Base-by-base conservation (phyloP, 2,797 vertebrate genomes). In the Cheirogaleus major region DNA sequence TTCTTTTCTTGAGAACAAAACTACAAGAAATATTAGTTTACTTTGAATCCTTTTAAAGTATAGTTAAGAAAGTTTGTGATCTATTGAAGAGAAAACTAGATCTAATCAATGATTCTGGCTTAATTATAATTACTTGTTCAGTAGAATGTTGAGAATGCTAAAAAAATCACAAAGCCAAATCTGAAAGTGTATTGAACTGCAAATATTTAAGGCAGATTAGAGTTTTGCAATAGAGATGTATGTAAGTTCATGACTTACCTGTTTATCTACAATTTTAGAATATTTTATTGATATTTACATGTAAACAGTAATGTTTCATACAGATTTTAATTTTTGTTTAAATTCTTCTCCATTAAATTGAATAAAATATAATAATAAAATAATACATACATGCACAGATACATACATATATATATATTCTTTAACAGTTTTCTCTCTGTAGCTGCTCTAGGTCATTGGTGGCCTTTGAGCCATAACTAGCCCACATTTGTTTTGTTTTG, bases 81-180 rank as follows among this genome's bases (percentile, higher is more conserved):
- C 43, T 72, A 2, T 43, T n/a, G 6, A 92, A 92, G 82, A 96
- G 12, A 89, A 91, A 96, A 85, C 52, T 89, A 63, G 45, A 30
- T 65, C 4, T n/a, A 50, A 38, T 70, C 38, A n/a, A 35, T 76
- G 5, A 72, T 81, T 14, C 18, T 59, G 41, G 3, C 27, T 81
- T 89, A 55, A 67, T 72, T 75, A 50, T 13, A 69, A 65, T 79
- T 80, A 80, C 73, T 10, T 25, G 13, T 11, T 83, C 48, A 57
- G 48, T 5, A 52, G 8, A 73, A 83, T 52, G 1, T 41, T 57
- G 41, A 52, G 5, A 78, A 65, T 43, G 18, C 13, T 73, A 69
- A 89, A 50, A 12, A 91, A 75, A 55, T 35, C 32, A 86, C n/a
- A 63, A 4, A 80, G 20, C 12, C 43, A 73, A 25, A 23, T 15